A percentile compares a stretch with the other conserved stretches of the same genome.
Conservation (phyloP, 2,888 invertebrate species). For the Steromphala cineraria region DNA sequence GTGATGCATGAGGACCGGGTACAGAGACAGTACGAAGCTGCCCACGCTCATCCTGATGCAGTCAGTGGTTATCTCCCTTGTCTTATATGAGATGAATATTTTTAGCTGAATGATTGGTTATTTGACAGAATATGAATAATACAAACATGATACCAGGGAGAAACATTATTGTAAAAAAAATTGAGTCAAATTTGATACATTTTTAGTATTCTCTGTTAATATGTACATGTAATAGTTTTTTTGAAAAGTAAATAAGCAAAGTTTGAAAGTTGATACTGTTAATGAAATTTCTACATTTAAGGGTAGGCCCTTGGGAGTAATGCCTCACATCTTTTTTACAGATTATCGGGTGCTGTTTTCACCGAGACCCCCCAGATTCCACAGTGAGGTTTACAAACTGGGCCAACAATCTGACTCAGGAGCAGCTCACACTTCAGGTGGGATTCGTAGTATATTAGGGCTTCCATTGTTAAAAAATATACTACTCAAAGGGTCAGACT, state of each 20-base stretch:
- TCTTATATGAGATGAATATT: not conserved
- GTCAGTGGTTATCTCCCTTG: constrained; percentile 43
- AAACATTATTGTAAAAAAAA: too few species aligned
- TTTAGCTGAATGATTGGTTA: not conserved
- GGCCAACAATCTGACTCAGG: constrained; percentile 82
- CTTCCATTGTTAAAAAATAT: too few species aligned
- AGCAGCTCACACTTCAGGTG: constrained; percentile 78
- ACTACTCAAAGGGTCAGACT: too few species aligned
- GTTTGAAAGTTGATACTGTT: too few species aligned
- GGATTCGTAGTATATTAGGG: not conserved
- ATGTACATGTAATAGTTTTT: too few species aligned
- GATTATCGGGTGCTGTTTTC: constrained; percentile 81
- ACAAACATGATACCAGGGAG: too few species aligned
- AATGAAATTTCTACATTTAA: not conserved
- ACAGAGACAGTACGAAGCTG: constrained; percentile 51
- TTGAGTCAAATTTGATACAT: too few species aligned
- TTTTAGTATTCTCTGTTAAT: too few species aligned
- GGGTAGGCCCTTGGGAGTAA: not conserved
- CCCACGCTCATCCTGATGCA: constrained; percentile 47
- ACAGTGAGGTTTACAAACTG: constrained; percentile 83
- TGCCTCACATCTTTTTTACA: constrained; percentile 57
- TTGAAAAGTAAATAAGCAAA: too few species aligned
- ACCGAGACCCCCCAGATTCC: constrained; percentile 80
- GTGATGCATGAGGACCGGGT: constrained; percentile 82
- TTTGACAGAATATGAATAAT: too few species aligned